phyloP scores from a whole-genome alignment of 2,888 invertebrate genomes.

The Reticulitermes lucifugus region DNA sequence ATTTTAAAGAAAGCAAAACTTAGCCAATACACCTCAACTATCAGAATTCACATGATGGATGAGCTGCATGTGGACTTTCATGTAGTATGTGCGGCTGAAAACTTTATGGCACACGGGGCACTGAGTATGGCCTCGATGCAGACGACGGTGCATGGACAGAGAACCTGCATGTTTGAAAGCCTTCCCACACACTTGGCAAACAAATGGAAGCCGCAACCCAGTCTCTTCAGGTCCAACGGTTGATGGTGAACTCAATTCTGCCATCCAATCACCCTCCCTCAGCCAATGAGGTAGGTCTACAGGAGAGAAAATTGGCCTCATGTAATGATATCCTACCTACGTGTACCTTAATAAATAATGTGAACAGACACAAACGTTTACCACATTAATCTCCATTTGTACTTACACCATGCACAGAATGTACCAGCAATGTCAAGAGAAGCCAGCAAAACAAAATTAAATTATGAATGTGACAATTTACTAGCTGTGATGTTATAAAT shows the following conservation, averaged over 20 bases:
- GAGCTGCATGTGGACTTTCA: slow-evolving; percentile 56
- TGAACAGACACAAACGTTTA: no score
- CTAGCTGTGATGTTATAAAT: no score
- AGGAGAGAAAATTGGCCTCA: slow-evolving; percentile 14
- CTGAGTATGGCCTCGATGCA: slow-evolving; percentile 73
- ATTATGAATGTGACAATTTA: no score
- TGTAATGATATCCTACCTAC: background rate
- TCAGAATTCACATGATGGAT: slow-evolving; percentile 5
- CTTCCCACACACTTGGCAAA: slow-evolving; percentile 72
- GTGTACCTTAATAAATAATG: no score
- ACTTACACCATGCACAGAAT: no score
- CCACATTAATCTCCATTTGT: no score
- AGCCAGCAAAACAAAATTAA: no score
- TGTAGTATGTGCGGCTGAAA: slow-evolving; percentile 65
- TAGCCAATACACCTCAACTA: background rate
- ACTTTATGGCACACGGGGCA: slow-evolving; percentile 73
- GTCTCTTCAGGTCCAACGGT: slow-evolving; percentile 5
- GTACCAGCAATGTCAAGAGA: no score
- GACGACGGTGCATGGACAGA: slow-evolving; percentile 71
- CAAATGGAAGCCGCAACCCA: slow-evolving; percentile 14
- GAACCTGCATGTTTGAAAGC: slow-evolving; percentile 73
- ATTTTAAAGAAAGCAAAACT: no score
- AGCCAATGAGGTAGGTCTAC: slow-evolving; percentile 20
- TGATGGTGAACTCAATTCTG: background rate
- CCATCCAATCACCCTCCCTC: slow-evolving; percentile 23